Base-by-base conservation (phyloP, 2,888 invertebrate species). In the Troglohyphantes excavatus region DNA sequence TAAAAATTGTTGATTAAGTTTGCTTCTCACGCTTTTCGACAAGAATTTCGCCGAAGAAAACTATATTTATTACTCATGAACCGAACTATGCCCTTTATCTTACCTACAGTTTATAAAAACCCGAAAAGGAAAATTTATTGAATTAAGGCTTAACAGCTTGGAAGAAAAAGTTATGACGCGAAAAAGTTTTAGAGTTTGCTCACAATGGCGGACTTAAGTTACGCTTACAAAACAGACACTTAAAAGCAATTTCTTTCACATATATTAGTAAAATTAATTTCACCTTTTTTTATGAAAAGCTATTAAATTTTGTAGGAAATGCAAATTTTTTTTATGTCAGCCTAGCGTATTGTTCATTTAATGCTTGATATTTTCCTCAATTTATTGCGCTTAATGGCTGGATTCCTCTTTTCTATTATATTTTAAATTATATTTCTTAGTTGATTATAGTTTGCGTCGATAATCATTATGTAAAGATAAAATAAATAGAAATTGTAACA, bases 71-170 rank as follows among this genome's bases (percentile, higher is more conserved):
- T 53, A n/a, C 53, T 53, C 39, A 11, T 53, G 9, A 9, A 53
- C 5, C 53, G 53, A n/a, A 5, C 53, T n/a, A n/a, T n/a, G 53
- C 5, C 53, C n/a, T 33, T 33, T 9, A 53, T 53, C 53, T 53
- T n/a, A 53, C n/a, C 53, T 53, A 17, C 5, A 53, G 1, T 53
- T 5, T 13, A 53, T n/a, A 53, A 53, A 53, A 53, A 53, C 13
- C n/a, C n/a, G 13, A 53, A 46, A 17, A 46, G 46, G 46, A 17
- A 46, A 72, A 72, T 72, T 53, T 72, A 72, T 72, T 72, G 46
- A 46, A 72, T 72, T 72, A 72, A 17, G 46, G 21, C 23, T 72
- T 72, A 72, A 72, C 72, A 26, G 26, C 46, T 26, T 46, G 46
- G 26, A 72, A 72, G 21, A 68, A 68, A 6, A 53, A 26, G 63